Evolutionary conservation across 2,888 invertebrate genomes (phyloP).

Genomic region (Smittia sp.): DNA sequence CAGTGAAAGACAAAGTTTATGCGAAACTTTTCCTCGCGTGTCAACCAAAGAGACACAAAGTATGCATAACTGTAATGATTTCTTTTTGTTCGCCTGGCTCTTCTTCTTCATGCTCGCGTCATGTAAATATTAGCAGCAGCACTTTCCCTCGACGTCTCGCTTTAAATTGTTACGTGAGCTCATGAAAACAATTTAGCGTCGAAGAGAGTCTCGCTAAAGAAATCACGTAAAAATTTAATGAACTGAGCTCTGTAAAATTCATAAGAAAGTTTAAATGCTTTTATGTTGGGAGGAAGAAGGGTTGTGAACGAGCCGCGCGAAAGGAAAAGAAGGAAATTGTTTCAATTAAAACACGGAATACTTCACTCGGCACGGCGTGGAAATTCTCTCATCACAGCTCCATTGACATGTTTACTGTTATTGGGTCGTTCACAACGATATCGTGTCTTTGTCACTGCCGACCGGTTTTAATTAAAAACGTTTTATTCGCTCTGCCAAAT

Average conservation of each 20-base stretch:
- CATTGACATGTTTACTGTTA: conserved; percentile 40
- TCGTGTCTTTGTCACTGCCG: not conserved
- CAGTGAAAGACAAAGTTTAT: not conserved
- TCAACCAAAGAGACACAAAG: conserved; percentile 3
- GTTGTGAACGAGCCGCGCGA: conserved; percentile 7
- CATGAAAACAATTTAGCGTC: conserved; percentile 35
- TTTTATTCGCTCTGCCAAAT: conserved; percentile 16
- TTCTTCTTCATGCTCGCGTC: conserved; percentile 2
- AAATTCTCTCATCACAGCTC: conserved; percentile 18
- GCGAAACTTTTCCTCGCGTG: not conserved
- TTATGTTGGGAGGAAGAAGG: conserved; percentile 3
- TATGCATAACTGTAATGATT: conserved; percentile 10
- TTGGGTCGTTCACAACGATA: conserved; percentile 17
- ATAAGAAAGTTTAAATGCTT: conserved; percentile 20
- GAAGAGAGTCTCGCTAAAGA: not conserved
- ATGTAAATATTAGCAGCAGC: conserved; percentile 8
- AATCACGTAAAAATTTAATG: conserved; percentile 41
- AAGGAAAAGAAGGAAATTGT: conserved; percentile 14
- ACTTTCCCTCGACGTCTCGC: conserved; percentile 1
- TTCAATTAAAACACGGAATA: conserved; percentile 29
- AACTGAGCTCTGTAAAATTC: conserved; percentile 26
- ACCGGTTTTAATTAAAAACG: conserved; percentile 37
- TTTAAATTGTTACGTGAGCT: conserved; percentile 33
- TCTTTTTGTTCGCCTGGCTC: not conserved
- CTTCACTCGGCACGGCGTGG: not conserved